Evolutionary conservation across 2,888 invertebrate genomes (phyloP), one percentile per base, ranked within the genome.

Genomic region (Sepiola atlantica): DNA sequence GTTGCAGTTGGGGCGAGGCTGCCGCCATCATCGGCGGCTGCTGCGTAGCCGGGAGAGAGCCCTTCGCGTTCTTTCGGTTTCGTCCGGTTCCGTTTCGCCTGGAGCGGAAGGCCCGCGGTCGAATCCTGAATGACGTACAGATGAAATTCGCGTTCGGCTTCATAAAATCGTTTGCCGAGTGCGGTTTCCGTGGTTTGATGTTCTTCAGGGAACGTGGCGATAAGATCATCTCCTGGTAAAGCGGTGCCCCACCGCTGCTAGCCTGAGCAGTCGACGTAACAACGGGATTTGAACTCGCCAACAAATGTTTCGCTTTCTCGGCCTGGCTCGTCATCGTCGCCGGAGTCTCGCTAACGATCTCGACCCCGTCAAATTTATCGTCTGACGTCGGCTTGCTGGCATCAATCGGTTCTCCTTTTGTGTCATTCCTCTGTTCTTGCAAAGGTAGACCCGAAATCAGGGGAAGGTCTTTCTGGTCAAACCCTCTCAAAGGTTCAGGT

Each of bases 161-260:
- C 24, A 96, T 95, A 35, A 96, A 94, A 92, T 96, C 96, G 14
- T 95, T 96, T 24, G 96, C 95, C 1, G 96, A 95, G 94, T 96
- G 96, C 45, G 96, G 95, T 35, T 95, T 95, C 35, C 96, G 94
- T 1, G 96, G 96, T 93, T 96, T 96, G 16, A 96, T 95, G 92
- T 96, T 96, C 54, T 96, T 96, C 57, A 96, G 94, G 1, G 96
- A 95, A 61, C 95, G 96, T 16, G 96, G 96, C 6, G 96, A 96
- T 45, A 96, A 94, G 32, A 96, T 95, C 96, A 96, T 96, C 94
- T 96, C 96, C 61, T 96, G 96, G 94, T 96, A 96, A n/a, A 96
- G 95, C 21, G 96, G 95, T 0, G 95, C 96, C 35, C 95, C 95
- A 21, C 95, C 94, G 14, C 95, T 95, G 93, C 95, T 96, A 24